phyloP scores from a whole-genome alignment of 2,113 vertebrate species.

The Hystrix cristata region DNA sequence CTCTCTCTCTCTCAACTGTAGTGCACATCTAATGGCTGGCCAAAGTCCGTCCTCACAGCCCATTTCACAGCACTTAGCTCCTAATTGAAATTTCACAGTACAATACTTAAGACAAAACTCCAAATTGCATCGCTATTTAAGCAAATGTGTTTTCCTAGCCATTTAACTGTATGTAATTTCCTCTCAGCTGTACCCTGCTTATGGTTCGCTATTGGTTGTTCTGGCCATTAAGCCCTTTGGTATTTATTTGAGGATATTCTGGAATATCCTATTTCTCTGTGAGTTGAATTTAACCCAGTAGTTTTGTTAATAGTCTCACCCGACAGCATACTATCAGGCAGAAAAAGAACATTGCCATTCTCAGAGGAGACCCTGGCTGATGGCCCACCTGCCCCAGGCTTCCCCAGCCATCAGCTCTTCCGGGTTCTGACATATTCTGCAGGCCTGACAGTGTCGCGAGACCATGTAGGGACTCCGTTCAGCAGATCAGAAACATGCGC shows the following conservation, averaged over 20 bases:
- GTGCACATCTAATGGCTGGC: not conserved
- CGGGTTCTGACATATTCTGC: not conserved
- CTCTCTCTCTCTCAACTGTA: not conserved
- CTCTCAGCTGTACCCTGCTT: not conserved
- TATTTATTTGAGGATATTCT: slow-evolving; percentile 58
- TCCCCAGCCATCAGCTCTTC: not conserved
- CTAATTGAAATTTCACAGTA: slow-evolving; percentile 77
- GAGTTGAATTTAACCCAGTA: not conserved
- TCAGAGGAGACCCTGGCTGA: not conserved
- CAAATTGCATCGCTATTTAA: slow-evolving; percentile 36
- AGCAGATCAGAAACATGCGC: not conserved
- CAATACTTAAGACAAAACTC: slow-evolving; percentile 71
- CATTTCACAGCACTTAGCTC: slow-evolving; percentile 66
- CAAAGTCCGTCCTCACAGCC: slow-evolving; percentile 49
- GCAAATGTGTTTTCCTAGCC: slow-evolving; percentile 64
- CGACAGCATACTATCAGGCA: not conserved
- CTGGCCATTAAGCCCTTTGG: slow-evolving; percentile 10
- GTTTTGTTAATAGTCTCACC: not conserved
- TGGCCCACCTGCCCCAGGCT: not conserved
- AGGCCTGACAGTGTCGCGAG: not conserved
- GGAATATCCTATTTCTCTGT: slow-evolving; percentile 1
- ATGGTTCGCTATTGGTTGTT: slow-evolving; percentile 51
- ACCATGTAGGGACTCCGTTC: not conserved
- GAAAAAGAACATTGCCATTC: not conserved
- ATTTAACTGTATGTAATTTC: slow-evolving; percentile 41